phyloP scores from a whole-genome alignment of 2,888 invertebrate genomes.

The Cosmorhoe ocellata region DNA sequence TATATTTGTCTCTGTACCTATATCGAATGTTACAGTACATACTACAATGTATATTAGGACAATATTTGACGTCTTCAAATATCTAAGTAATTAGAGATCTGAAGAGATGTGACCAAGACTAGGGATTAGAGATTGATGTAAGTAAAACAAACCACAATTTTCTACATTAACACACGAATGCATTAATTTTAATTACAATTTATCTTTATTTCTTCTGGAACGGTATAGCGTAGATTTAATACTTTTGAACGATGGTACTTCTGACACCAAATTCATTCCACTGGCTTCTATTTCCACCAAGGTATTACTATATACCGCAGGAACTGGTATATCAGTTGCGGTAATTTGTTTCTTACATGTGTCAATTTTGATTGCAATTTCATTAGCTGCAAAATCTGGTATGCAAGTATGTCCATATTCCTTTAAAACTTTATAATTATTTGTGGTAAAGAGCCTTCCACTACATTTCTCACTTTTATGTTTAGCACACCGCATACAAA shows the following conservation, averaged over 20 bases:
- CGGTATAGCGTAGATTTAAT: conserved; percentile 4
- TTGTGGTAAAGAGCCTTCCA: conserved; percentile 2
- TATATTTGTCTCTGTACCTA: no score
- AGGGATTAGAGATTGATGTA: no score
- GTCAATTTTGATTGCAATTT: conserved; percentile 8
- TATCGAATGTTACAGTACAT: no score
- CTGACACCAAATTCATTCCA: not conserved
- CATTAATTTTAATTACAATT: no score
- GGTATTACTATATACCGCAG: conserved; percentile 2
- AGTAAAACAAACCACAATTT: no score
- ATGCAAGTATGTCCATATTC: conserved; percentile 2
- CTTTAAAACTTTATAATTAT: conserved; percentile 7
- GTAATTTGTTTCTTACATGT: conserved; percentile 4
- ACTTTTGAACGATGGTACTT: conserved; percentile 4
- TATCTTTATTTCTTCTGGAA: not conserved
- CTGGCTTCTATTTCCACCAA: not conserved
- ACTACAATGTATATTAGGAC: no score
- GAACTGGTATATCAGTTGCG: conserved; percentile 1
- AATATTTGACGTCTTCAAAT: no score
- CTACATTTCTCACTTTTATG: not conserved
- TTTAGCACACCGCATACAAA: not conserved
- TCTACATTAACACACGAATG: no score
- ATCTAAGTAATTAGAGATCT: no score
- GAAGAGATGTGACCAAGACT: no score
- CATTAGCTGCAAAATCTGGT: conserved; percentile 11